phyloP scores from a whole-genome alignment of 1,140 invertebrate species.

The Aphelenchoides fujianensis region DNA sequence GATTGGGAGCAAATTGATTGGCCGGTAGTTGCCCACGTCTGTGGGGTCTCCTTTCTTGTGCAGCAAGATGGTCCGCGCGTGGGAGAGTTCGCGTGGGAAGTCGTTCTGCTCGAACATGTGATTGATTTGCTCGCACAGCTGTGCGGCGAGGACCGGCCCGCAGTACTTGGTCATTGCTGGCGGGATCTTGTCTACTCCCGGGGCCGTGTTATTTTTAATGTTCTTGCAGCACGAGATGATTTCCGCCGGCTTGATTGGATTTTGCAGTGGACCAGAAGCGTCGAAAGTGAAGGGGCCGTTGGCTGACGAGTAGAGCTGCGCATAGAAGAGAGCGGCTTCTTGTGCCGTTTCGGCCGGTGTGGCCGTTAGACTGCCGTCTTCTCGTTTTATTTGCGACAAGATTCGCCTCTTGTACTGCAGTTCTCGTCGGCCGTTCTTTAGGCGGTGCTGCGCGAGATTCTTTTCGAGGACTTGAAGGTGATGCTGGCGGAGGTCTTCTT shows the following conservation, averaged over 20 bases:
- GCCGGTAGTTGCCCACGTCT: constrained; percentile 20
- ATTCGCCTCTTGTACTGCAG: background rate
- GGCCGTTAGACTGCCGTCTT: background rate
- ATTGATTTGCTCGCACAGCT: background rate
- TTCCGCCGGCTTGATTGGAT: background rate
- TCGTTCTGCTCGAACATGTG: background rate
- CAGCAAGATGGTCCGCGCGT: constrained; percentile 13
- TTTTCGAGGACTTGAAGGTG: background rate
- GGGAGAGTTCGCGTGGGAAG: background rate
- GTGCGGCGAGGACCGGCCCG: background rate
- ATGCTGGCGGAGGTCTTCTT: background rate
- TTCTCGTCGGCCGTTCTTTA: background rate
- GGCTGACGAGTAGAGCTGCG: background rate
- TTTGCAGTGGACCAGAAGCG: background rate
- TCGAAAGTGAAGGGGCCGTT: background rate
- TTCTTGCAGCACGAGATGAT: background rate
- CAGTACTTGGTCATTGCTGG: background rate
- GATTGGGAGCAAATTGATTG: constrained; percentile 29
- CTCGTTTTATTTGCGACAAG: background rate
- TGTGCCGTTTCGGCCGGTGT: background rate
- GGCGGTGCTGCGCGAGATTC: background rate
- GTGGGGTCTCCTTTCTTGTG: constrained; percentile 23
- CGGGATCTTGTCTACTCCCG: background rate
- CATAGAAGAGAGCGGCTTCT: background rate
- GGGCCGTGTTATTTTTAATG: background rate